Evolutionary conservation across 2,113 vertebrate species (phyloP), one percentile per base, ranked within the genome.

Genomic region (Megaceryle torquata): DNA sequence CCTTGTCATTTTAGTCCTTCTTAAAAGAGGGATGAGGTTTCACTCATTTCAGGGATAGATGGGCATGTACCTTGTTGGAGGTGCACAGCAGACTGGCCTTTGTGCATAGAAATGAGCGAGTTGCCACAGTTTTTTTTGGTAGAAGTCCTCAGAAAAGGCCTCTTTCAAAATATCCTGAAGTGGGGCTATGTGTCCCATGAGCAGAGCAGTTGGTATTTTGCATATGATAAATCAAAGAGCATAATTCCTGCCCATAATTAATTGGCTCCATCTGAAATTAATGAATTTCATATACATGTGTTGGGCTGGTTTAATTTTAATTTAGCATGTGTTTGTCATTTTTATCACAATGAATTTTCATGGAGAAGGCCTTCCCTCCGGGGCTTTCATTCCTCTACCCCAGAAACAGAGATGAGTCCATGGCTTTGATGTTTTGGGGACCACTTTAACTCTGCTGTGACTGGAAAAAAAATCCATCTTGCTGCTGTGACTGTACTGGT

Each of bases 221-320:
- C 75, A 44, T 90, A 60, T 20, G 64, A 81, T 88, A 91, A 91
- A 96, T 81, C 86, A 95, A 96, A 92, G 69, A 94, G 43, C 41
- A 29, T 93, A 93, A 95, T 95, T 96, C 83, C 57, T 95, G 69
- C 90, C 90, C 83, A 41, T 96, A 92, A 96, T 97, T 95, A 93
- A 94, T 95, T 92, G 35, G 19, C 86, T 96, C 82, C 93, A 91
- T 94, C 92, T 95, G 95, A 96, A 95, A 97, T 95, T 83, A 96
- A 97, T 96, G 93, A 65, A 91, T 94, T 95, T 89, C 86, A 91
- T 91, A 87, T 89, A 93, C 83, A 82, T 41, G 82, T 1, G 0
- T 65, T 76, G 67, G 80, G 61, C 69, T 92, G 83, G 61, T 92
- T 96, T 85, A 96, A 89, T 96, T 94, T 96, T 93, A 91, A 94